Conservation (phyloP, 2,888 invertebrate genomes). For the Pristionchus exspectatus region DNA sequence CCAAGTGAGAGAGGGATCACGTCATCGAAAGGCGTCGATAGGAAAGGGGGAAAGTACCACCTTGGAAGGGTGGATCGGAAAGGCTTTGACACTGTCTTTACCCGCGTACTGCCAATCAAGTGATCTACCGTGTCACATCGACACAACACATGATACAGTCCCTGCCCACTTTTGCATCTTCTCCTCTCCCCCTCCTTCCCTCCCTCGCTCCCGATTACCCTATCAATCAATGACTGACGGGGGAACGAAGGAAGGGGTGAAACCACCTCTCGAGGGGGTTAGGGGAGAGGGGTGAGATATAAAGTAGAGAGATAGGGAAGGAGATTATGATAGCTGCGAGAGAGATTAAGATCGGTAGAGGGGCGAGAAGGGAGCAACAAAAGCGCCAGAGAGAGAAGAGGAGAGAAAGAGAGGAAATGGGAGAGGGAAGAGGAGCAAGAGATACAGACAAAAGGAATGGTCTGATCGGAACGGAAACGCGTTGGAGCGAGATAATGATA, state of each 20-base stretch:
- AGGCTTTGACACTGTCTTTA: not conserved
- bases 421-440: not conserved
- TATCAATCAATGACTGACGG: constrained; percentile 21
- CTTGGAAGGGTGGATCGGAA: not conserved
- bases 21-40: not conserved
- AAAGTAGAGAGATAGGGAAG: not conserved
- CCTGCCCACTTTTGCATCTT: not conserved
- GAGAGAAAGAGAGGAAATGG: not conserved
- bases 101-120: not conserved
- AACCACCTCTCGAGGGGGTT: not conserved
- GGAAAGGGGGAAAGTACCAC: not conserved
- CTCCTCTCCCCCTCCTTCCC: not conserved
- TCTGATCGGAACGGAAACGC: not conserved
- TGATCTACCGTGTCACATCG: not conserved
- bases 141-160: not conserved
- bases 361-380: not conserved
- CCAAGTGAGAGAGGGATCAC: not conserved
- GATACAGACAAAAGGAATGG: not conserved
- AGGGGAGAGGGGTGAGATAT: not conserved
- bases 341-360: not conserved
- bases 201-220: not conserved
- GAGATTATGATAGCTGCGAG: not conserved
- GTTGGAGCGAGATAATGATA: not conserved
- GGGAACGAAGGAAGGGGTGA: not conserved
- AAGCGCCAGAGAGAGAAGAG: not conserved